Evolutionary conservation across 2,888 invertebrate species (phyloP), one percentile per base, ranked within the genome.

Genomic region (Lepidochitona cinerea): DNA sequence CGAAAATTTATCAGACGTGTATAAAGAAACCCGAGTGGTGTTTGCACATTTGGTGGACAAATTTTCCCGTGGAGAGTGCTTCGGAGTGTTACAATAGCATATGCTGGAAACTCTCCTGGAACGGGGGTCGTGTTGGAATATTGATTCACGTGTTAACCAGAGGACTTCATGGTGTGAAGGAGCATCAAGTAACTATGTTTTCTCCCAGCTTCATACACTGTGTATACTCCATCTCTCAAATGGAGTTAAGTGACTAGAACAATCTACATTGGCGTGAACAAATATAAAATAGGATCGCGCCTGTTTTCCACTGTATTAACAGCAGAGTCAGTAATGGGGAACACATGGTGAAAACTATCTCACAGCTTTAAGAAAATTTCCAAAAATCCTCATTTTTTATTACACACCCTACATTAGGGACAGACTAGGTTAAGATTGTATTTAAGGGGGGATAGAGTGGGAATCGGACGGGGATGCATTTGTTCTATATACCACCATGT

Each of bases 111-210:
- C 49, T 23, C n/a, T 49, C 7, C 4, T 2, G 23, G 49, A 49
- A n/a, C n/a, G n/a, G 49, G 4, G n/a, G n/a, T 7, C 23, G 23
- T 59, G 12, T 7, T 23, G 18, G 29, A 29, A 14, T 59, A 59
- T 59, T 59, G 59, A 59, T 59, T 59, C 59, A 59, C 59, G 59
- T 59, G 59, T 26, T 59, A 29, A 29, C 14, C 59, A 59, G 59
- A 59, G 59, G 59, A 29, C 1, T 4, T 14, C 59, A 23, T 29
- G 59, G 59, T 18, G 49, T 7, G 49, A 4, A 32, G 32, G 59
- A 32, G 26, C 29, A 29, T 4, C 18, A 32, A 23, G 23, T n/a
- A 49, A 2, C 49, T 23, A 18, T 49, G 59, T 29, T 26, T 29
- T 32, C 59, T 32, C 18, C 23, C 59, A 9, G 18, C 59, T 29